phyloP scores from a whole-genome alignment of 1,140 invertebrate genomes.

The Caerostris darwini region DNA sequence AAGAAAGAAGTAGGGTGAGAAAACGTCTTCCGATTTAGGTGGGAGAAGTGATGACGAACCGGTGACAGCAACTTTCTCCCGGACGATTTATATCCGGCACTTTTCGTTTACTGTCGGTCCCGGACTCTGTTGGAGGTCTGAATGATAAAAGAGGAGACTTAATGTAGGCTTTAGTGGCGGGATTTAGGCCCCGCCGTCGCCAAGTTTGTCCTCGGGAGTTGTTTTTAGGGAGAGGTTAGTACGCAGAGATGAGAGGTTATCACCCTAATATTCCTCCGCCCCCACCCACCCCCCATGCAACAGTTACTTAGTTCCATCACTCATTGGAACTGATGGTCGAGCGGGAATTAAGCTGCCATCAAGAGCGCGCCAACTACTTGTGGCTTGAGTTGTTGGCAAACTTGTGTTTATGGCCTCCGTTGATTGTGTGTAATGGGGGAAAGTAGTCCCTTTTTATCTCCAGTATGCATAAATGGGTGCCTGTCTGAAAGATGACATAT shows the following conservation, averaged over 20 bases:
- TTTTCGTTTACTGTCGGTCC: neutral
- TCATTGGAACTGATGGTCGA: neutral
- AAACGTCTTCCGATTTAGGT: neutral
- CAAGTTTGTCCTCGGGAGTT: slow-evolving; percentile 30
- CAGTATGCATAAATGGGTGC: too few relatives aligned
- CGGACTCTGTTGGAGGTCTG: slow-evolving; percentile 4
- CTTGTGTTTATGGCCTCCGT: too few relatives aligned
- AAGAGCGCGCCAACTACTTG: neutral
- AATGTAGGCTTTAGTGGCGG: slow-evolving; percentile 50
- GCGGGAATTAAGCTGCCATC: neutral
- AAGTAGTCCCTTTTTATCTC: too few relatives aligned
- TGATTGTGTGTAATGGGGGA: too few relatives aligned
- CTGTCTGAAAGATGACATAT: too few relatives aligned
- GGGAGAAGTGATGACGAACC: slow-evolving; percentile 49
- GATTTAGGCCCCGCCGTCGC: neutral
- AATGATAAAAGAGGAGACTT: slow-evolving; percentile 47
- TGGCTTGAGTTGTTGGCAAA: too few relatives aligned
- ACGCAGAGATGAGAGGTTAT: slow-evolving; percentile 5
- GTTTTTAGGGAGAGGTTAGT: neutral
- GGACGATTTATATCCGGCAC: slow-evolving; percentile 51
- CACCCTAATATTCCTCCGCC: slow-evolving; percentile 12
- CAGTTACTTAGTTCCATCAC: neutral
- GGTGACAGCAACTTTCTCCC: slow-evolving; percentile 48
- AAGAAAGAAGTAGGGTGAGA: neutral
- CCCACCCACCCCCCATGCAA: neutral